Percentiles rank a stretch among this genome's conserved stretches.
Conservation (phyloP, 2,888 invertebrate genomes). For the Hanleya hanleyi region DNA sequence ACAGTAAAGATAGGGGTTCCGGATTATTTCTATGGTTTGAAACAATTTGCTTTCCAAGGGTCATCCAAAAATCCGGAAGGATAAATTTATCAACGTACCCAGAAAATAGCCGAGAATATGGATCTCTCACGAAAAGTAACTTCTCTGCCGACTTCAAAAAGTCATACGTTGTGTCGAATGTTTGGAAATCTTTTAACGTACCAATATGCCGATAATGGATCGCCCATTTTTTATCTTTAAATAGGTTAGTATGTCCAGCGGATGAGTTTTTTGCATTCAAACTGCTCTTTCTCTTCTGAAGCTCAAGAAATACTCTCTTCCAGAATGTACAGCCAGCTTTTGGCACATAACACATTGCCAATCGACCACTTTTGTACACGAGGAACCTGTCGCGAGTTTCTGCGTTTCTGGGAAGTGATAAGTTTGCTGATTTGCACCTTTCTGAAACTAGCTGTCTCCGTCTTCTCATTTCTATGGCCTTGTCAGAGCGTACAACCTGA, state of each 20-base stretch:
- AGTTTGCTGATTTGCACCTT: no score
- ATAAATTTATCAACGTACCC: constrained; percentile 51
- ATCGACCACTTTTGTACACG: constrained; percentile 14
- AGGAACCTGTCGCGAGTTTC: constrained; percentile 6
- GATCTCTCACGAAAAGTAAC: constrained; percentile 44
- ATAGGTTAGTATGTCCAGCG: no score
- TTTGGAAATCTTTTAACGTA: background rate
- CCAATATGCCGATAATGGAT: background rate
- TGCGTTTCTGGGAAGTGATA: no score
- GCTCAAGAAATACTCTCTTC: constrained; percentile 41
- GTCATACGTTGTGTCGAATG: background rate
- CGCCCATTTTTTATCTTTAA: background rate
- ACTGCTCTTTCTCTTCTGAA: background rate
- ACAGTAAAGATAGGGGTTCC: constrained; percentile 15
- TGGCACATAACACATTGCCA: constrained; percentile 47
- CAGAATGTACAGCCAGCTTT: constrained; percentile 54
- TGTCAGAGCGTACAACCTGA: no score
- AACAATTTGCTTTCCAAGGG: constrained; percentile 34
- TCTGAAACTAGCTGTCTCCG: no score
- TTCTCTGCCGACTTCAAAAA: no score
- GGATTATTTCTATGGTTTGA: constrained; percentile 13
- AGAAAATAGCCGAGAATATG: constrained; percentile 50
- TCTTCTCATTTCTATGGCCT: no score
- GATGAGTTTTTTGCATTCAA: no score
- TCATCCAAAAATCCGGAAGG: constrained; percentile 50